A percentile compares a stretch with the other conserved stretches of the same genome.
Evolutionary conservation across 64 coral and sea anemone species (phyloP).

Genomic region (Anthopleura sola): DNA sequence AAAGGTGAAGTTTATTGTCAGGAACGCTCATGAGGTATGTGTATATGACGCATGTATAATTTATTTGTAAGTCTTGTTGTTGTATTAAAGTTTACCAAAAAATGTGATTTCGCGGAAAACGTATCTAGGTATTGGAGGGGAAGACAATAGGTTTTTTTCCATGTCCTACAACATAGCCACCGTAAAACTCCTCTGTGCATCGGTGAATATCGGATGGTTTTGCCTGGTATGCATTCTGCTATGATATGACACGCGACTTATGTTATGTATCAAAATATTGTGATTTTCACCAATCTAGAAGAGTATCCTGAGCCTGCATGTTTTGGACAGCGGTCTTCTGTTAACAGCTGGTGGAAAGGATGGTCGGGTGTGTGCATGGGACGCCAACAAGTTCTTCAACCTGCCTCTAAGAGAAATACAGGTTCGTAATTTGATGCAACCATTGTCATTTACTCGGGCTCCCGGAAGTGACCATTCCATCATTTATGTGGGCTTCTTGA

Average conservation of each 20-base stretch:
- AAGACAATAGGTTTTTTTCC: too few species aligned
- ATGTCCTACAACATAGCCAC: too few species aligned
- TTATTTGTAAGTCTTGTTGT: too few species aligned
- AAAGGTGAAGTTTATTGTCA: constrained; percentile 86
- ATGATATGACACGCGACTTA: too few species aligned
- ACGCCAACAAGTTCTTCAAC: constrained; percentile 83
- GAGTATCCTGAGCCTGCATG: constrained; percentile 57
- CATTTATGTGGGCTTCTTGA: not conserved
- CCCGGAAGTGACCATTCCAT: not conserved
- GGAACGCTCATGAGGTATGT: constrained; percentile 87
- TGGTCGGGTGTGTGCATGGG: constrained; percentile 81
- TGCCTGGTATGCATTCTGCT: too few species aligned
- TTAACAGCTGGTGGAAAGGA: constrained; percentile 77
- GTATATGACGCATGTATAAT: too few species aligned
- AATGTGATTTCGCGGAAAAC: too few species aligned
- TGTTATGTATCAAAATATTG: too few species aligned
- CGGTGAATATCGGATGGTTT: too few species aligned
- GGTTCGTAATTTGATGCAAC: constrained; percentile 22
- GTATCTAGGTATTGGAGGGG: too few species aligned
- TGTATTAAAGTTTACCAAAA: too few species aligned
- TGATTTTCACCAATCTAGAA: constrained; percentile 32
- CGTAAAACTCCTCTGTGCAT: too few species aligned
- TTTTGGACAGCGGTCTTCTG: constrained; percentile 74
- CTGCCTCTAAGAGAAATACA: constrained; percentile 82
- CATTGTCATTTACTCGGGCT: not conserved